Percentiles rank a stretch among this genome's conserved stretches.
Conservation (phyloP, 2,888 invertebrate genomes). For the Clusia tigrina region DNA sequence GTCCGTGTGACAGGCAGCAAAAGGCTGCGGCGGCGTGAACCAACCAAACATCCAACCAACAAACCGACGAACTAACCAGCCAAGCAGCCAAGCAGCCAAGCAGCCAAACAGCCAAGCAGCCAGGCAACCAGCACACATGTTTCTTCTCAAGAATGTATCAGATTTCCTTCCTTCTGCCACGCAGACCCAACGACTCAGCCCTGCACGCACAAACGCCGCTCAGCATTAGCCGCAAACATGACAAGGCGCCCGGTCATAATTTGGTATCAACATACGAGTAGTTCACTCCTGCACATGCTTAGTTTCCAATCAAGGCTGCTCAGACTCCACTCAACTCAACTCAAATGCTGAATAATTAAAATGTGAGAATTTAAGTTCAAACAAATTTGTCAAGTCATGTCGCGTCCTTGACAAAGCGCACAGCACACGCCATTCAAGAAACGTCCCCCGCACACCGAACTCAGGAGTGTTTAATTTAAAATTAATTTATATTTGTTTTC, state of each 20-base stretch:
- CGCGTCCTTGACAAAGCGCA: too few species aligned
- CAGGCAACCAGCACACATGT: slow-evolving; percentile 3
- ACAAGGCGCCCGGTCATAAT: slow-evolving; percentile 5
- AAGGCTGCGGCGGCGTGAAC: too few species aligned
- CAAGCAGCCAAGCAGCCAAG: too few species aligned
- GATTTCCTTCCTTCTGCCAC: not conserved
- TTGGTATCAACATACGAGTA: not conserved
- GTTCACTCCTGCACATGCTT: not conserved
- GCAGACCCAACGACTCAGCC: not conserved
- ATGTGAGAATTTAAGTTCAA: too few species aligned
- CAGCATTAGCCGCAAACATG: slow-evolving; percentile 1
- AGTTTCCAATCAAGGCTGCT: not conserved
- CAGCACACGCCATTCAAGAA: too few species aligned
- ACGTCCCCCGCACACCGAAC: too few species aligned
- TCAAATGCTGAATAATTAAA: too few species aligned
- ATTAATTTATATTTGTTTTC: too few species aligned
- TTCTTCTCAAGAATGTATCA: not conserved
- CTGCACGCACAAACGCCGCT: not conserved
- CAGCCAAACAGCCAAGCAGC: not conserved
- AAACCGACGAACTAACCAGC: too few species aligned
- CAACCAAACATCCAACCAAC: too few species aligned
- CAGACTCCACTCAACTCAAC: not conserved
- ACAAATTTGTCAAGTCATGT: too few species aligned
- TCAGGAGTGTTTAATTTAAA: too few species aligned
- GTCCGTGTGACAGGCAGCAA: not conserved